Evolutionary conservation across 1,140 invertebrate genomes (phyloP), one percentile per base, ranked within the genome.

Genomic region (Trichomalopsis sarcophagae): DNA sequence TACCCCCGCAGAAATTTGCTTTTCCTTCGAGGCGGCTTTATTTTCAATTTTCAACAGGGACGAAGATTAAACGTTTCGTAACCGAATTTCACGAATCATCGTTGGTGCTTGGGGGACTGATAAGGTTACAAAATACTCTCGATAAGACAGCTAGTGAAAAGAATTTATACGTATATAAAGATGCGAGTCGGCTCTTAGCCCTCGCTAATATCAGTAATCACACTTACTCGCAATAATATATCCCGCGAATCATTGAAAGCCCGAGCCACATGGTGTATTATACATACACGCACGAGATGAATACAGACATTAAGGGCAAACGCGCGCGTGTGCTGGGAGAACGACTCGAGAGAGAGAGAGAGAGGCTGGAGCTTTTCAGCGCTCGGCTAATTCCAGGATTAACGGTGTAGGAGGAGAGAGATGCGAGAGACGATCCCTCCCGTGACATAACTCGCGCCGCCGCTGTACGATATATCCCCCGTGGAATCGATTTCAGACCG

Each of bases 351-450:
- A 36, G 33, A 36, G 33, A 36, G 33, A 36, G 33, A 55, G 13
- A 62, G 55, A 62, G 55, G 55, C 21, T 21, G 0, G 55, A 62
- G 55, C 17, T 62, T 62, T 62, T 62, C 55, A 62, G 21, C 55
- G 55, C 55, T 71, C 68, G 30, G 68, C 68, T 71, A 71, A 71
- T 71, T 71, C 68, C 23, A 71, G 68, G 68, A 71, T 71, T 71
- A 71, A 71, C 68, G 68, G 68, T 30, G 68, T 71, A 71, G 68
- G 68, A 33, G 68, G 30, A 33, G 68, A 33, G 68, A 33, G 33
- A 33, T 71, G 68, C 21, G 27, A 71, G 27, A 71, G 14, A 13
- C 68, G 23, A 27, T 30, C 10, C 68, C 11, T 71, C 68, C 23
- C 68, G 68, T 71, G 68, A 71, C 23, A 71, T 27, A 71, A 71